Evolutionary conservation across 2,113 vertebrate genomes (phyloP).

Genomic region (Ammodytes marinus): DNA sequence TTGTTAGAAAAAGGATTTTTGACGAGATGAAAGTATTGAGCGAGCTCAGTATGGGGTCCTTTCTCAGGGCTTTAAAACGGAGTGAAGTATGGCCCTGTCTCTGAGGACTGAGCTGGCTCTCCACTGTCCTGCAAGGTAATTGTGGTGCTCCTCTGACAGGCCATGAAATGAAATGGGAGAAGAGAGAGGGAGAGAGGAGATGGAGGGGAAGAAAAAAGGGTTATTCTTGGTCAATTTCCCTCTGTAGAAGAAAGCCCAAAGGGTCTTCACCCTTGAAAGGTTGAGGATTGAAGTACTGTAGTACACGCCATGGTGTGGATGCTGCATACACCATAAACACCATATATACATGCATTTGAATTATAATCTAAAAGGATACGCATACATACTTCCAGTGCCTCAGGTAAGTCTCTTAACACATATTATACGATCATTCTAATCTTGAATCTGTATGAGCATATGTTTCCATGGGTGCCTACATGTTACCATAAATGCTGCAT

Average conservation of each 20-base stretch:
- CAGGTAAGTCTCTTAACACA: not conserved
- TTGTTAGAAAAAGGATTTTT: conserved; percentile 32
- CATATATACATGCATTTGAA: not conserved
- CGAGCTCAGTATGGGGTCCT: conserved; percentile 20
- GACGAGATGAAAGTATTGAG: conserved; percentile 38
- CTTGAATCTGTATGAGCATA: not conserved
- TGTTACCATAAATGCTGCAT: conserved; percentile 2
- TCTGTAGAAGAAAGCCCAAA: conserved; percentile 32
- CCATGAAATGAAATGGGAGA: conserved; percentile 50
- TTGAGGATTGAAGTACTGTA: not conserved
- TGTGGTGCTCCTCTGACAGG: conserved; percentile 51
- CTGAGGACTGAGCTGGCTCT: conserved; percentile 35
- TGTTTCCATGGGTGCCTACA: not conserved
- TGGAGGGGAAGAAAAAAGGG: conserved; percentile 24
- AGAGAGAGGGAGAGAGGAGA: conserved; percentile 17
- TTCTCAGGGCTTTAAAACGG: conserved; percentile 39
- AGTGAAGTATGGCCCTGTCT: conserved; percentile 42
- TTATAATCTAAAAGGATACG: not conserved
- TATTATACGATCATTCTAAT: not conserved
- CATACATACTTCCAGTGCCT: not conserved
- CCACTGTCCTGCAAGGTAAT: conserved; percentile 65
- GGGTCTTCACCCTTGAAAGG: conserved; percentile 27
- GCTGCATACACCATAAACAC: not conserved
- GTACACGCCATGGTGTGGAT: not conserved
- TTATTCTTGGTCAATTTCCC: conserved; percentile 50